These are phyloP conservation scores for Panopea generosa DNA, from an alignment of 2,888 invertebrate genomes.

Conservation along the genomic window DNA sequence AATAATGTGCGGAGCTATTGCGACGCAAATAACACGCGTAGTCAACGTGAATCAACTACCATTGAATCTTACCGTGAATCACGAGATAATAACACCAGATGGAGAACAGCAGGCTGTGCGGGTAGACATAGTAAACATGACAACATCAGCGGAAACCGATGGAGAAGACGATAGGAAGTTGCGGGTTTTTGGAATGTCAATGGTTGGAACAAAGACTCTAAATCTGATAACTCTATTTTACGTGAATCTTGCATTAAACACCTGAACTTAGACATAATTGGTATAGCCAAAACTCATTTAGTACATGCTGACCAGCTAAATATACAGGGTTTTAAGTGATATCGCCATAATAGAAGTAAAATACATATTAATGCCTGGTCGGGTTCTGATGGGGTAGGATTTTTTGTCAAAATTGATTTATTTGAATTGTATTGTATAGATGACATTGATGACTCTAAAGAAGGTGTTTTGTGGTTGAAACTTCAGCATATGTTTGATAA, in stretches of 20 bases:
- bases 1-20: no score
- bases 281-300: constrained; percentile 33
- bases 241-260: constrained; percentile 4
- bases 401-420: constrained; percentile 26
- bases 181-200: constrained; percentile 8
- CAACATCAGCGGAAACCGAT: no score
- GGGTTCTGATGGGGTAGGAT: constrained; percentile 32
- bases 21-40: no score
- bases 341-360: constrained; percentile 34
- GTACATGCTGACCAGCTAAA: constrained; percentile 2
- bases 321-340: constrained; percentile 30
- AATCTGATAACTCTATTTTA: constrained; percentile 2
- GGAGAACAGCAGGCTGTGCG: no score
- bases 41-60: no score
- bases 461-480: constrained; percentile 29
- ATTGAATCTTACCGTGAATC: no score
- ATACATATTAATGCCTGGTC: constrained; percentile 30
- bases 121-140: no score
- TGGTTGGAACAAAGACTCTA: constrained; percentile 1
- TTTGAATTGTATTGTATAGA: constrained; percentile 8
- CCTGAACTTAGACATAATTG: constrained; percentile 28
- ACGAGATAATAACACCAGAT: no score
- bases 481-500: constrained; percentile 7
- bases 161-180: no score
- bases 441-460: constrained; percentile 2